Percentiles rank a stretch among this genome's conserved stretches.
These are phyloP conservation scores for Pterostichus madidus DNA, from an alignment of 2,888 invertebrate genomes.

Conservation along the genomic window DNA sequence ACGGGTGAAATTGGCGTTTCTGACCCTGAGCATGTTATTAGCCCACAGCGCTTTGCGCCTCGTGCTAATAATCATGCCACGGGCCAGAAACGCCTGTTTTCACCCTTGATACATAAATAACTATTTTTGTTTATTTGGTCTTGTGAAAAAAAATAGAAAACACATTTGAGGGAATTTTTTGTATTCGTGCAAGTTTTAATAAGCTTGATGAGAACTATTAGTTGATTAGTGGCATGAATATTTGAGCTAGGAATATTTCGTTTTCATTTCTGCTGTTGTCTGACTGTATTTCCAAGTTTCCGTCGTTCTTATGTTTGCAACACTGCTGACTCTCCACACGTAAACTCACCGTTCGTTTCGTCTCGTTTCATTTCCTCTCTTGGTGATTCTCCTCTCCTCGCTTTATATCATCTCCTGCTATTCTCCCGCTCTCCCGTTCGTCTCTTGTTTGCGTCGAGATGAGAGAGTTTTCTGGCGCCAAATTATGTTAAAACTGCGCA, in stretches of 20 bases:
- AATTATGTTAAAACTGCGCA: conserved; percentile 69
- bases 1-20: too few species aligned
- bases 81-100: too few species aligned
- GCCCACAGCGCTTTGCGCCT: too few species aligned
- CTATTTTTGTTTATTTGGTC: neutral
- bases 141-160: neutral
- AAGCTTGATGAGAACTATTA: conserved; percentile 6
- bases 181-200: neutral
- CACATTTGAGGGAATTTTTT: too few species aligned
- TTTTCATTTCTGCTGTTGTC: conserved; percentile 39
- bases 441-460: conserved; percentile 53
- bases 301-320: conserved; percentile 47
- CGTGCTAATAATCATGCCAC: too few species aligned
- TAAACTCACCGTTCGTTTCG: conserved; percentile 50
- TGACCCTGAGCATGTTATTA: too few species aligned
- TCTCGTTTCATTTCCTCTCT: conserved; percentile 54
- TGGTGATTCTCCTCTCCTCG: conserved; percentile 30
- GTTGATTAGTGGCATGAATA: conserved; percentile 23
- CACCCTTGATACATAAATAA: too few species aligned
- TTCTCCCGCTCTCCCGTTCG: conserved; percentile 16
- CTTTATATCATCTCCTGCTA: conserved; percentile 27
- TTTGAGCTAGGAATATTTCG: conserved; percentile 25
- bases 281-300: conserved; percentile 39
- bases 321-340: conserved; percentile 46
- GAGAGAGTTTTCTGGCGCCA: conserved; percentile 70